Evolutionary conservation across 1,140 invertebrate species (phyloP).

Genomic region (Olivierus martensii): DNA sequence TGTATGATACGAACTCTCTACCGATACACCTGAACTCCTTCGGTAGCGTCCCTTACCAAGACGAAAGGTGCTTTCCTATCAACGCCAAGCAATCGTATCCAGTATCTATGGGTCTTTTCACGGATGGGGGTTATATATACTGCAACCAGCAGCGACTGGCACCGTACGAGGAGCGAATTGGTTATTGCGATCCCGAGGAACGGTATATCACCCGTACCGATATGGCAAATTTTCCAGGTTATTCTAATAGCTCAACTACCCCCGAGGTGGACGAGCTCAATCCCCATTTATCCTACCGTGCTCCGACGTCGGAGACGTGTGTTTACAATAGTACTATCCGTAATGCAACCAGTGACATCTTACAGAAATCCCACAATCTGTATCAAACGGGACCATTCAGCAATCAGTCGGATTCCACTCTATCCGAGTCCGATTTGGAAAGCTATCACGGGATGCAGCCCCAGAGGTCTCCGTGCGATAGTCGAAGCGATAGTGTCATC

Average conservation of each 20-base stretch:
- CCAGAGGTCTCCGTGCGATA: neutral
- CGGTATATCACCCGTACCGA: neutral
- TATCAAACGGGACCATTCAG: conserved; percentile 12
- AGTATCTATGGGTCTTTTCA: too few species aligned
- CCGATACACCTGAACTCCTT: conserved; percentile 5
- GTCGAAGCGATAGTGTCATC: neutral
- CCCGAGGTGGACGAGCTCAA: neutral
- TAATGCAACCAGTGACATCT: conserved; percentile 26
- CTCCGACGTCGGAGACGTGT: conserved; percentile 17
- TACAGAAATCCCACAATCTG: neutral
- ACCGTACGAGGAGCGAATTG: neutral
- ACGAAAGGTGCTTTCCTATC: too few species aligned
- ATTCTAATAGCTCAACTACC: neutral
- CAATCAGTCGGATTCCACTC: conserved; percentile 16
- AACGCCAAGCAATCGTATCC: too few species aligned
- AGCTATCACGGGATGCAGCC: conserved; percentile 4
- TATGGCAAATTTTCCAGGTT: neutral
- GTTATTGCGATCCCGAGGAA: neutral
- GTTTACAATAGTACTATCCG: conserved; percentile 12
- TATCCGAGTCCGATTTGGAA: conserved; percentile 17
- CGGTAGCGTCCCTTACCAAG: neutral
- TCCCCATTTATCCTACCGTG: conserved; percentile 20
- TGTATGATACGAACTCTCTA: conserved; percentile 13
- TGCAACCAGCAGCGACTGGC: neutral
- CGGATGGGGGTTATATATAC: neutral